Evolutionary conservation across 2,113 vertebrate species (phyloP), one percentile per base, ranked within the genome.

Genomic region (Carollia perspicillata): DNA sequence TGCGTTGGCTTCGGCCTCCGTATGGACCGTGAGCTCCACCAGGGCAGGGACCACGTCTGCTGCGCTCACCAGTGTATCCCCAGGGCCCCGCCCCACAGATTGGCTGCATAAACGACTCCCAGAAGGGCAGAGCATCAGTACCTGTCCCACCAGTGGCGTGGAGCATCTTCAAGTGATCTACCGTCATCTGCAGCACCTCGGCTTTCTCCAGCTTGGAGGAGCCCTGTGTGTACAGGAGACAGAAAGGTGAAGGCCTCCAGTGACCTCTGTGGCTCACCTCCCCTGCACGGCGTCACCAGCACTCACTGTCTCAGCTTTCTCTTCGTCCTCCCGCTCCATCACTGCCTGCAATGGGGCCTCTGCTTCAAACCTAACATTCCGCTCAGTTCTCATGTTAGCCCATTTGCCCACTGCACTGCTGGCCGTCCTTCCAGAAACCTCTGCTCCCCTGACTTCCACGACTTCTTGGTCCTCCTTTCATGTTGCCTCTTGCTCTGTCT

Each of bases 141-240:
- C 99, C 99, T 98, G 99, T 97, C 28, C 99, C 99, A 53, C 99
- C 99, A 89, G 99, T 99, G 96, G 99, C 99, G 0, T 99, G 99
- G 93, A 99, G 98, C 98, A 99, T 99, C 98, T 99, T 99, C 88
- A 99, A 98, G 96, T 99, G 99, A 97, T 99, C 99, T 94, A 99
- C 99, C 0, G 99, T 99, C 99, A 99, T 99, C 97, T 99, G 99
- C 47, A 99, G 98, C 93, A 99, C 99, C 98, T 99, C 99, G 1
- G 99, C 99, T 97, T 99, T 99, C 98, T 99, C 99, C 98, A 99
- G 97, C 97, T 99, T 99, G 44, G 99, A 99, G 40, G 99, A 99
- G 13, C 99, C 99, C 99, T 99, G 98, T 22, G 42, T 72, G 79
- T 40, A 81, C 8, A 65, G 84, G 95, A 95, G 86, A 97, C 66